Evolutionary conservation across 37 sponge, comb jelly and placozoan species (phyloP), one percentile per base, ranked within the genome.

Genomic region (Beroe forskalii): DNA sequence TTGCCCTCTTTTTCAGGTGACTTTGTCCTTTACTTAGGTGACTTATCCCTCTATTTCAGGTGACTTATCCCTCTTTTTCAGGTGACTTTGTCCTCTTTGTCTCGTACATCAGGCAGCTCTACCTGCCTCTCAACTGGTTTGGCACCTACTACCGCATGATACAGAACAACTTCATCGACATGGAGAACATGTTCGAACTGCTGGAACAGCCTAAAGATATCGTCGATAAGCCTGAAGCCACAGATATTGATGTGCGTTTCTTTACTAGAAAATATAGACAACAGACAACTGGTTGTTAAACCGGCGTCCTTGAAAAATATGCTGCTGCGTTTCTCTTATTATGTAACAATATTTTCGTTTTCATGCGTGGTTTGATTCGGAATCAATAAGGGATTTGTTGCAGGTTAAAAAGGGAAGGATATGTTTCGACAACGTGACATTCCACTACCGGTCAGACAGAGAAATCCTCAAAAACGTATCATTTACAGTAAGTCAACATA

Each of bases 131-230:
- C 60, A 99, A 96, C 91, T 99, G 75, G 90, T 96, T 99, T 90
- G 99, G 99, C 14, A 95, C 96, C 32, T 94, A 95, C 91, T 99
- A 99, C 91, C 90, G 93, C 28, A 92, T 95, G 90, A 95, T 99
- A 32, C 99, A 99, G 67, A 96, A 96, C 72, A 94, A 97, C 3
- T 96, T 96, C 42, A 92, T 99, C 24, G 99, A 99, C 89, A 96
- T 99, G 99, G 99, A 99, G 93, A 99, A 99, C 91, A 95, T 99
- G 96, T 95, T 99, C 90, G 99, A 99, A 36, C 91, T 99, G 41
- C 76, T 99, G 30, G 95, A 94, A 6, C 94, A 92, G 0, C 91
- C 91, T 33, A 89, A 90, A 38, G 99, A 99, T 90, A 91, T 99
- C 24, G 91, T 25, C 23, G 97, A 95, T 60, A 32, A 67, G 19